Conservation (phyloP, 2,113 vertebrate species). For the Gadus chalcogrammus region DNA sequence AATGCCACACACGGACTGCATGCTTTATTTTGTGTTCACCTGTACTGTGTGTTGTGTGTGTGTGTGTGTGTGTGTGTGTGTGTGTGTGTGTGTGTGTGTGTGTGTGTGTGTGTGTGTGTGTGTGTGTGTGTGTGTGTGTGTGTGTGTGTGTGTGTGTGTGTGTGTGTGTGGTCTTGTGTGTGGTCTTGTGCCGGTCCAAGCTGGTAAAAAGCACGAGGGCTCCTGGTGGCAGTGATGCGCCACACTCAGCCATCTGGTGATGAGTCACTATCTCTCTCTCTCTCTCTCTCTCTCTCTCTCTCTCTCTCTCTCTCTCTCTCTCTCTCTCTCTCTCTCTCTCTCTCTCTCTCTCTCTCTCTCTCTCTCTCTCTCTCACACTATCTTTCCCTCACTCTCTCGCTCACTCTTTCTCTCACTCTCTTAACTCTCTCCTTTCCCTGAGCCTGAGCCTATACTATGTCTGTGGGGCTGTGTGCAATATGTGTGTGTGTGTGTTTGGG, state of each 20-base stretch:
- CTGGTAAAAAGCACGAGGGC: slow-evolving; percentile 65
- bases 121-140: no score
- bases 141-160: no score
- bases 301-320: slow-evolving; percentile 36
- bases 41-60: no score
- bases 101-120: no score
- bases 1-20: no score
- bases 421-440: slow-evolving; percentile 37
- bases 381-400: slow-evolving; percentile 32
- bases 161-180: no score
- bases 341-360: not conserved
- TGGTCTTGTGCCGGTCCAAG: slow-evolving; percentile 47
- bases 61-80: no score
- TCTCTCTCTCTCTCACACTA: slow-evolving; percentile 39
- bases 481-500: no score
- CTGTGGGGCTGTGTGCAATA: not conserved
- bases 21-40: no score
- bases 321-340: slow-evolving; percentile 33
- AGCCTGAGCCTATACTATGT: slow-evolving; percentile 15
- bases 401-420: not conserved
- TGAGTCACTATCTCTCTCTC: slow-evolving; percentile 56
- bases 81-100: no score
- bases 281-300: slow-evolving; percentile 35
- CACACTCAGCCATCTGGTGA: slow-evolving; percentile 65
- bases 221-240: slow-evolving; percentile 58